Percentiles rank a stretch among this genome's conserved stretches.
Evolutionary conservation across 2,113 vertebrate species (phyloP).

Genomic region (Coregonus clupeaformis): DNA sequence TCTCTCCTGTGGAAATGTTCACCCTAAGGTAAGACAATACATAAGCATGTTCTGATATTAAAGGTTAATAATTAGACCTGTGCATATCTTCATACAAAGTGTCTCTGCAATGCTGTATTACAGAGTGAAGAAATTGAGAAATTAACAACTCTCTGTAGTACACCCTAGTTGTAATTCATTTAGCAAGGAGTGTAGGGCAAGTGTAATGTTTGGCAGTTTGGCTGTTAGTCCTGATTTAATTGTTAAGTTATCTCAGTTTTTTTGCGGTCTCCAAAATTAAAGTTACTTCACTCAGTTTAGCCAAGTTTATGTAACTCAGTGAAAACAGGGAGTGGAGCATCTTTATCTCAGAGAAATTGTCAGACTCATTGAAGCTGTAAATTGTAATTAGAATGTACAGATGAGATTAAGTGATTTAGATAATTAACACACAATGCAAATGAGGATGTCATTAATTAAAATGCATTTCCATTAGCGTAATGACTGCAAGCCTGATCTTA

Average conservation of each 20-base stretch:
- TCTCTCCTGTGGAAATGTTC: conserved; percentile 87
- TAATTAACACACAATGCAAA: conserved; percentile 75
- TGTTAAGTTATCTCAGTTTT: not conserved
- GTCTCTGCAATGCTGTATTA: not conserved
- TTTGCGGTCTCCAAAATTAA: conserved; percentile 4
- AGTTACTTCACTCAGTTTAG: conserved; percentile 13
- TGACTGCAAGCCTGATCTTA: conserved; percentile 63
- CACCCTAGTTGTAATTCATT: not conserved
- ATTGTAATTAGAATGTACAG: conserved; percentile 64
- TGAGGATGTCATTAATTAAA: conserved; percentile 75
- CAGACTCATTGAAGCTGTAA: conserved; percentile 49
- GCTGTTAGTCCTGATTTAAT: not conserved
- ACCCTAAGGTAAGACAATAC: conserved; percentile 80
- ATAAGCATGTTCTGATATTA: not conserved
- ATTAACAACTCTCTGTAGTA: not conserved
- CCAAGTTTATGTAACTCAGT: conserved; percentile 21
- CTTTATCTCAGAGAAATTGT: conserved; percentile 43
- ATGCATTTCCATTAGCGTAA: conserved; percentile 74
- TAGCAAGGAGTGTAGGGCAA: not conserved
- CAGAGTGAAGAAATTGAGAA: not conserved
- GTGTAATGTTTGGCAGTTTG: not conserved
- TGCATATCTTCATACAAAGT: not conserved
- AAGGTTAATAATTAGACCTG: not conserved
- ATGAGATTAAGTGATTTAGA: conserved; percentile 67
- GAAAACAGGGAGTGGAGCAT: conserved; percentile 20